A percentile compares a stretch with the other conserved stretches of the same genome.
Conservation (phyloP, 1,140 invertebrate genomes). For the Aporrectodea caliginosa region DNA sequence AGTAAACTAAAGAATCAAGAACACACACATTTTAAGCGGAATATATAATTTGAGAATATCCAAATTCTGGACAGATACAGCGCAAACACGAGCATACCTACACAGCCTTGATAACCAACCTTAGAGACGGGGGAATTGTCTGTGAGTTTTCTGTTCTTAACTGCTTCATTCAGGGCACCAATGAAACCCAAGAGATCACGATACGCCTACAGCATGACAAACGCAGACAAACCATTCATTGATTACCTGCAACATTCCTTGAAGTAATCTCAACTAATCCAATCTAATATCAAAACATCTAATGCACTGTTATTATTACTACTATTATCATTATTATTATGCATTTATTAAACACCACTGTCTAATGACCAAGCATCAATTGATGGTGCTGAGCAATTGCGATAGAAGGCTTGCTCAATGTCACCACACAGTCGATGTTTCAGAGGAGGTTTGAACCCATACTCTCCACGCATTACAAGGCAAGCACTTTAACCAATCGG, state of each 20-base stretch:
- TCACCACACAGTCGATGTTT: neutral
- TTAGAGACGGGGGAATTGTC: slow-evolving; percentile 59
- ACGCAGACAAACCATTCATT: neutral
- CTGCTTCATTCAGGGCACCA: slow-evolving; percentile 75
- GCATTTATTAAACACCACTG: no score
- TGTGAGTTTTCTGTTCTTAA: slow-evolving; percentile 72
- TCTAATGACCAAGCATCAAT: no score
- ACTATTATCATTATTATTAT: no score
- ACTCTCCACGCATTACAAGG: no score
- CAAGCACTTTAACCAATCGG: no score
- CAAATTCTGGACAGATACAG: no score
- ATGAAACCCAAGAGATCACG: slow-evolving; percentile 84
- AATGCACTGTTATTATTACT: neutral
- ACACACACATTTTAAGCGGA: neutral
- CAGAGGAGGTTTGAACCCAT: no score
- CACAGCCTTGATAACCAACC: slow-evolving; percentile 58
- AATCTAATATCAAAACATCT: neutral
- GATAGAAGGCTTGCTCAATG: no score
- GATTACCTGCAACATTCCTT: neutral
- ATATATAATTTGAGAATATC: neutral
- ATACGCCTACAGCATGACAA: slow-evolving; percentile 48
- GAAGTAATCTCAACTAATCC: neutral
- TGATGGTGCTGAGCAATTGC: no score
- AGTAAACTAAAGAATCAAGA: neutral
- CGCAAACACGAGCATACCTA: no score